A percentile compares a stretch with the other conserved stretches of the same genome.
Conservation (phyloP, 2,113 vertebrate species). For the Bubalus kerabau region DNA sequence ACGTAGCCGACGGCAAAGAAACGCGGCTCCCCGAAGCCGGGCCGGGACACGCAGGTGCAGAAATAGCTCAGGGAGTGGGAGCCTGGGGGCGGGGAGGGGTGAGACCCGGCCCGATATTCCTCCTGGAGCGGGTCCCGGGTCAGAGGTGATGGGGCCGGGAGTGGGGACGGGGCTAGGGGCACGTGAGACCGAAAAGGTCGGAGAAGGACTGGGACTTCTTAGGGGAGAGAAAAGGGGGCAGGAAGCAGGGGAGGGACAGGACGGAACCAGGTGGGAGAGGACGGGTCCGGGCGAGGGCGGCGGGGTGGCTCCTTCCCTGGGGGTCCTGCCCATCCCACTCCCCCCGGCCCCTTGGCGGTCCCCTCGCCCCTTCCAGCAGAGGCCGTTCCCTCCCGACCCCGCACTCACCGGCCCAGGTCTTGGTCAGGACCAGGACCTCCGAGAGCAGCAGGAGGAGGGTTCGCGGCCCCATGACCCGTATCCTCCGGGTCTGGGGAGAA, state of each 20-base stretch:
- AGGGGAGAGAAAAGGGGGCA: too few relatives aligned
- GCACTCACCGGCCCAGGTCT: not conserved
- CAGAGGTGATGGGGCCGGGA: too few relatives aligned
- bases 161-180: not conserved
- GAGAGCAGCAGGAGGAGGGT: not conserved
- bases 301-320: accelerated
- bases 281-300: accelerated
- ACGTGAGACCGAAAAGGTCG: not conserved
- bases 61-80: too few relatives aligned
- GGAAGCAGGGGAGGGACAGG: too few relatives aligned
- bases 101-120: too few relatives aligned
- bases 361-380: not conserved
- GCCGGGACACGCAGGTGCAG: too few relatives aligned
- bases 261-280: too few relatives aligned
- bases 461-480: accelerated
- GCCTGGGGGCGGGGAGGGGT: accelerated
- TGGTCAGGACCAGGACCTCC: not conserved
- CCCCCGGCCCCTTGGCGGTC: too few relatives aligned
- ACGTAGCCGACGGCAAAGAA: too few relatives aligned
- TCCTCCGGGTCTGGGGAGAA: accelerated
- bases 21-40: too few relatives aligned
- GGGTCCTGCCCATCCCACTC: not conserved
- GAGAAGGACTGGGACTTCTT: too few relatives aligned
- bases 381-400: not conserved
- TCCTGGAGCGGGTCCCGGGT: too few relatives aligned